These are phyloP conservation scores for Steatornis caripensis DNA, from an alignment of 2,113 vertebrate genomes.

Conservation along the genomic window DNA sequence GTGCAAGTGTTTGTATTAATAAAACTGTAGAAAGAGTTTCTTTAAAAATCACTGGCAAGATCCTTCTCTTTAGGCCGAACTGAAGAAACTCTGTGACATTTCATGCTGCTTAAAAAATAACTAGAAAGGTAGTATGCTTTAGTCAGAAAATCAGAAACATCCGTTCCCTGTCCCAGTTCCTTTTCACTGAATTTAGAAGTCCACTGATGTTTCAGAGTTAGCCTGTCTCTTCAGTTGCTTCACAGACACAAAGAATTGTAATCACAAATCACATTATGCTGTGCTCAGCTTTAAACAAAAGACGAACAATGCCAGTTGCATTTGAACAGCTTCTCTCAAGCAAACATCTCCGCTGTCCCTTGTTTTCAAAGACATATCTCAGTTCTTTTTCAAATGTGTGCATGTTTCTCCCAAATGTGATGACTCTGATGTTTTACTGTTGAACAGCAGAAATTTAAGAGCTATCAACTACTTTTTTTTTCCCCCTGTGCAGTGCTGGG, in stretches of 20 bases:
- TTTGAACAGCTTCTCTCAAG: background rate
- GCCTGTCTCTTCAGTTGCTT: background rate
- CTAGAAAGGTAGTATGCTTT: background rate
- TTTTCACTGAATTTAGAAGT: background rate
- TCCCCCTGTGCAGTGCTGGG: background rate
- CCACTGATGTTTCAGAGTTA: background rate
- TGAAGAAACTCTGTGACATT: background rate
- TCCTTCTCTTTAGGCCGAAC: background rate
- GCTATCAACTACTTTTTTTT: background rate
- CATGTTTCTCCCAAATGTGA: background rate
- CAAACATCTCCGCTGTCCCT: background rate
- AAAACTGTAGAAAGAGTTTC: background rate
- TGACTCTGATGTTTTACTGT: background rate
- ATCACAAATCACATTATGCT: conserved; percentile 47
- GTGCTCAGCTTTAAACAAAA: conserved; percentile 5
- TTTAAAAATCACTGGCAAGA: background rate
- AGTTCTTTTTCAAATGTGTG: background rate
- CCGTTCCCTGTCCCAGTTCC: background rate
- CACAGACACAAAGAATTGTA: conserved; percentile 23
- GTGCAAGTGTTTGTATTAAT: background rate
- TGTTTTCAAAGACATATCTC: background rate
- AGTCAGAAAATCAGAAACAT: background rate
- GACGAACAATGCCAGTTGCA: background rate
- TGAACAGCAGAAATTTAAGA: background rate
- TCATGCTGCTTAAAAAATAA: background rate